Conservation (phyloP, 2,797 vertebrate genomes). For the Pagetopsis macropterus region DNA sequence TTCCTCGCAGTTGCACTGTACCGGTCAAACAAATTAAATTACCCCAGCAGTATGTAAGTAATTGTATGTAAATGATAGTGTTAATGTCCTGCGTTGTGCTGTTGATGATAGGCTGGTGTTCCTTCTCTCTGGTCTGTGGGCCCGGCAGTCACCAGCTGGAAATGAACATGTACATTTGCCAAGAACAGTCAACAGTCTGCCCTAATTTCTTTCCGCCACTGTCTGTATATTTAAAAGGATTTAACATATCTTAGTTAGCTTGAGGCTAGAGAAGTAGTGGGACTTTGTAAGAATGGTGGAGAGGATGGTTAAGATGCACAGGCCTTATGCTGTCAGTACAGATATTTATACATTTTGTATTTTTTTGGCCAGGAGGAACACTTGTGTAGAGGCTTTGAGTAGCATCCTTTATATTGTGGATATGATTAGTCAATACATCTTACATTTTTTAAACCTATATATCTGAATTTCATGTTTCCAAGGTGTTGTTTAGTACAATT, state of each 20-base stretch:
- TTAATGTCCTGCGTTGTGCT: conserved; percentile 94
- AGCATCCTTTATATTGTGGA: conserved; percentile 1
- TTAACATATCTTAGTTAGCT: conserved; percentile 69
- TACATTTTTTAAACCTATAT: conserved; percentile 8
- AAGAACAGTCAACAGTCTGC: conserved; percentile 68
- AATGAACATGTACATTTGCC: conserved; percentile 76
- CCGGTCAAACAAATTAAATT: conserved; percentile 96
- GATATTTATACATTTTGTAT: conserved; percentile 44
- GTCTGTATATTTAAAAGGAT: conserved; percentile 68
- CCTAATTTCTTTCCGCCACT: conserved; percentile 56
- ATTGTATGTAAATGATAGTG: conserved; percentile 96
- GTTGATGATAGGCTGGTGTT: conserved; percentile 83
- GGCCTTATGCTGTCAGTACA: conserved; percentile 59
- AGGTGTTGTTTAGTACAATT: conserved; percentile 2
- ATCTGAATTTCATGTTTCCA: conserved; percentile 17
- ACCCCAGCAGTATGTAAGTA: conserved; percentile 92
- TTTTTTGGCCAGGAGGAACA: conserved; percentile 26
- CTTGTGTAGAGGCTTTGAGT: conserved; percentile 7
- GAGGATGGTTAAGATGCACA: conserved; percentile 54
- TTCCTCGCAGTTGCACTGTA: conserved; percentile 87
- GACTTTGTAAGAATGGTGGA: conserved; percentile 53
- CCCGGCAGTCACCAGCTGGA: conserved; percentile 66
- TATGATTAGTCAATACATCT: conserved; percentile 18
- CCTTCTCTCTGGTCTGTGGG: conserved; percentile 79
- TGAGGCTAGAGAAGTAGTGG: conserved; percentile 53